Percentiles rank a stretch among this genome's conserved stretches.
Evolutionary conservation across 2,113 vertebrate species (phyloP).

Genomic region (Numenius arquata): DNA sequence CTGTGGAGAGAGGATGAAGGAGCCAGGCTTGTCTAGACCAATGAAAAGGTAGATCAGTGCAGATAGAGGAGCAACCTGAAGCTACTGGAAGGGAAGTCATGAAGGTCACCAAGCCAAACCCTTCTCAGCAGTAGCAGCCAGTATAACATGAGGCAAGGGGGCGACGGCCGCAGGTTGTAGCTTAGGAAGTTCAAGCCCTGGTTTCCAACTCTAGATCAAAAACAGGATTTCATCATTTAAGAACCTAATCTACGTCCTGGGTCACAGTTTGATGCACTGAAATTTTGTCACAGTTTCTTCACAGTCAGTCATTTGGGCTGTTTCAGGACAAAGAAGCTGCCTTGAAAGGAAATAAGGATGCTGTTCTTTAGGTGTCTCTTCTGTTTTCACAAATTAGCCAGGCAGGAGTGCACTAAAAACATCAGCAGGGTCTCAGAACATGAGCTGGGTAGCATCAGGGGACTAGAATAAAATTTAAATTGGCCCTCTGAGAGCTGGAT

Average conservation of each 20-base stretch:
- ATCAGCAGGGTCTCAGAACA: background rate
- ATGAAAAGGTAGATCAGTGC: background rate
- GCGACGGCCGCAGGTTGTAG: background rate
- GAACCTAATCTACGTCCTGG: background rate
- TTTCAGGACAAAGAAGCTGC: background rate
- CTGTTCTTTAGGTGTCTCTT: background rate
- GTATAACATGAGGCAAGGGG: background rate
- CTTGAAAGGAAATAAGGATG: background rate
- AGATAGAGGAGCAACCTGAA: background rate
- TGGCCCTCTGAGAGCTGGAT: background rate
- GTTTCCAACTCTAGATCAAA: background rate
- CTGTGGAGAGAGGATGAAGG: background rate
- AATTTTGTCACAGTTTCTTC: background rate
- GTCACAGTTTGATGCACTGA: background rate
- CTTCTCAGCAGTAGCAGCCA: background rate
- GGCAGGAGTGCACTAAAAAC: background rate
- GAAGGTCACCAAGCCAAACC: background rate
- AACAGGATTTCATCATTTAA: background rate
- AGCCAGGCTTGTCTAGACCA: background rate
- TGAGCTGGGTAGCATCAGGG: background rate
- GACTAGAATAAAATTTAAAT: background rate
- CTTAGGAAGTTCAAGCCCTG: background rate
- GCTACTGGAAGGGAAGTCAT: background rate
- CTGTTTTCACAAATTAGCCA: background rate
- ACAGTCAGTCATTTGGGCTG: background rate